phyloP scores from a whole-genome alignment of 2,113 vertebrate species.

The Mus spicilegus region DNA sequence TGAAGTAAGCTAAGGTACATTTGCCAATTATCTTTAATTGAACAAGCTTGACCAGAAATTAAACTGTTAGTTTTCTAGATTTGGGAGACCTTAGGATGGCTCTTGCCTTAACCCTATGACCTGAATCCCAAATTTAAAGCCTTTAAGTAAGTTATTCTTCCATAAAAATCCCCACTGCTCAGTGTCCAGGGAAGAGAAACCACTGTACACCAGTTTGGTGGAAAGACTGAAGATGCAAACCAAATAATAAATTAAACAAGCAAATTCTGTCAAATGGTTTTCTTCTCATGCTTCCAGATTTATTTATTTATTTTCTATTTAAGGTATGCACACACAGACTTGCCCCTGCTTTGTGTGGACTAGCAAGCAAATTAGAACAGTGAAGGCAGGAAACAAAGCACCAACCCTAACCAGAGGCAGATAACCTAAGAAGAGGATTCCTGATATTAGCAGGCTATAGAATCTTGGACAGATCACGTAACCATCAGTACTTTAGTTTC shows the following conservation, averaged over 20 bases:
- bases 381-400: not conserved
- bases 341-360: not conserved
- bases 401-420: not conserved
- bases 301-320: constrained; percentile 30
- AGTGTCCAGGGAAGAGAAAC: not conserved
- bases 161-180: constrained; percentile 13
- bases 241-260: not conserved
- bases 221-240: not conserved
- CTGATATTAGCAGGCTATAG: not conserved
- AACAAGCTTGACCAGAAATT: constrained; percentile 66
- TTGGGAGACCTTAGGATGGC: not conserved
- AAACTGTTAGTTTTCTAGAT: constrained; percentile 55
- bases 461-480: constrained; percentile 19
- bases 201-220: not conserved
- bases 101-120: constrained; percentile 35
- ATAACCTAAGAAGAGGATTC: constrained; percentile 15
- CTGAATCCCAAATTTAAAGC: constrained; percentile 59
- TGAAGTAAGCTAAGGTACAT: constrained; percentile 52
- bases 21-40: constrained; percentile 25
- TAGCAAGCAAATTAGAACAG: not conserved
- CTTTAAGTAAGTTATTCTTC: not conserved
- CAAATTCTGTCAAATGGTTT: not conserved
- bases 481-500: not conserved
- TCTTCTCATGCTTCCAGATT: not conserved
- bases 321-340: not conserved